Conservation (phyloP, 2,888 invertebrate genomes). For the Lasioglossum leucozonium region DNA sequence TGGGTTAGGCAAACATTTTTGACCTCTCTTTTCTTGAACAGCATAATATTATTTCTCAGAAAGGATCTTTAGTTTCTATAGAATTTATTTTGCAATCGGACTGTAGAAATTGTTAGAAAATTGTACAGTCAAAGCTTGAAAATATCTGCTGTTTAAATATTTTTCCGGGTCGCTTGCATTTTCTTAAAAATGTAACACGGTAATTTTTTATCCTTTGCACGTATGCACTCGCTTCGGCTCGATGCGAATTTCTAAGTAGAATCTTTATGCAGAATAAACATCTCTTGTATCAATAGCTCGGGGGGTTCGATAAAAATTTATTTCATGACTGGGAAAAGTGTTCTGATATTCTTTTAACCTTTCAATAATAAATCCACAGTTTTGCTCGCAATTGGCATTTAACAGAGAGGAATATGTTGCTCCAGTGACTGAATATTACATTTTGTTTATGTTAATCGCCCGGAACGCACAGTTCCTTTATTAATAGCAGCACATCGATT, state of each 20-base stretch:
- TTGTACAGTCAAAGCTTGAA: background rate
- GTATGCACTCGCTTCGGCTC: background rate
- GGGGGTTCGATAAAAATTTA: background rate
- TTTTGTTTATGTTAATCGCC: background rate
- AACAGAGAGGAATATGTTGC: too few species aligned
- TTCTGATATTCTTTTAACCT: too few species aligned
- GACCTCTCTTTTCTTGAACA: too few species aligned
- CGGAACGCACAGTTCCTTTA: background rate
- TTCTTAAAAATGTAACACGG: background rate
- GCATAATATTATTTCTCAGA: too few species aligned
- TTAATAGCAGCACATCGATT: constrained; percentile 40
- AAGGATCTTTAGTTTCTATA: too few species aligned
- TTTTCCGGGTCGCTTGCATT: background rate
- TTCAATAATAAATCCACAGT: background rate
- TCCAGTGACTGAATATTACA: background rate
- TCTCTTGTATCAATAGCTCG: background rate
- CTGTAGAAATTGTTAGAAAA: background rate
- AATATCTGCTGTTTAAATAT: background rate
- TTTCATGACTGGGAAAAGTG: background rate
- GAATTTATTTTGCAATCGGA: background rate
- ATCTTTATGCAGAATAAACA: background rate
- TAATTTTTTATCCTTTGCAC: background rate
- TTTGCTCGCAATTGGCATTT: too few species aligned
- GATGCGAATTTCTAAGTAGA: background rate
- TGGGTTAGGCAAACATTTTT: too few species aligned